Evolutionary conservation across 2,797 vertebrate species (phyloP), one percentile per base, ranked within the genome.

Genomic region (Pagetopsis macropterus): DNA sequence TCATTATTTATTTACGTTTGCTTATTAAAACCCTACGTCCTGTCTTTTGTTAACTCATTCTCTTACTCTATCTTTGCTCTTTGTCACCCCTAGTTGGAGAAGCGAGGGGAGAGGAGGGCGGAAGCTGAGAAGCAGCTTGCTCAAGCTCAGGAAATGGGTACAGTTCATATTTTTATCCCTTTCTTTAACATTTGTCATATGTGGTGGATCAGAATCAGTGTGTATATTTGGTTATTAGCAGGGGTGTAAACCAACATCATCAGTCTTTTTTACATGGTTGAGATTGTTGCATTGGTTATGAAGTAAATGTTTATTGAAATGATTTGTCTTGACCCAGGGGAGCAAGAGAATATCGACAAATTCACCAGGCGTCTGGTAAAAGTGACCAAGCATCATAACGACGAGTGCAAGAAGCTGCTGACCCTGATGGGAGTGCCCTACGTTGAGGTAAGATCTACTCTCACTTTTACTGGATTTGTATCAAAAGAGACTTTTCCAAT

Each of bases 281-380:
- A 15, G 8, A 33, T 63, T 48, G 3, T 54, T 2, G 14, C 2
- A 63, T 41, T 57, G 44, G 1, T 43, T 33, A 4, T 74, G 9
- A 49, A 7, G 44, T 15, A 70, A 46, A 43, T 52, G 0, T 71
- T 3, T 31, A 7, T 6, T 45, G 17, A 15, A 59, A 56, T 37
- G 0, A 1, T 57, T 27, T 40, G 2, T 60, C 16, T 64, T 12
- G 10, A 54, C 54, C 16, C 72, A 95, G 95, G 95, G 3, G 95
- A 96, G 12, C 96, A 96, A 79, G 95, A 94, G 67, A 96, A 96
- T 55, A 92, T 98, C 0, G 97, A 99, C 67, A 99, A 99, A 83
- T 98, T 98, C 88, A 94, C 92, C 43, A 99, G 98, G 89, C 96
- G 97, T 57, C 89, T 99, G 51, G 98, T 99, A 11, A 99, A 98